phyloP scores from a whole-genome alignment of 53 echinoderm and acorn worm genomes.

The Apostichopus leukothele region DNA sequence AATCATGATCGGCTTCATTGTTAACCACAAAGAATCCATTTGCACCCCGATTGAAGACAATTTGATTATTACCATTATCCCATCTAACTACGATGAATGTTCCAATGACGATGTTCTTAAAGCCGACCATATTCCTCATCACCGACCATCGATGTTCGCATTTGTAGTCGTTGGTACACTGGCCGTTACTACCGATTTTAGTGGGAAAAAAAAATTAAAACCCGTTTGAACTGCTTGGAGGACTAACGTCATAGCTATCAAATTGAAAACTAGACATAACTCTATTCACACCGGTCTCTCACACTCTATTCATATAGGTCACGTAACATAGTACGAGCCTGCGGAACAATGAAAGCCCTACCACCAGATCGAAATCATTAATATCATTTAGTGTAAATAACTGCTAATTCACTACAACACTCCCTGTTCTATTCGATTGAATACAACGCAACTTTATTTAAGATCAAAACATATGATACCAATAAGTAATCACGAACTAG shows the following conservation, averaged over 20 bases:
- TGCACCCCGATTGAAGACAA: constrained; percentile 73
- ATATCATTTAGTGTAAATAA: too few species aligned
- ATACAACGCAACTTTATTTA: too few species aligned
- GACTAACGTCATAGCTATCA: constrained; percentile 48
- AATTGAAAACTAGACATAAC: constrained; percentile 89
- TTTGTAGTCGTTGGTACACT: constrained; percentile 62
- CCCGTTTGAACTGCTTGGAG: constrained; percentile 44
- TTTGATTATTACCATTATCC: constrained; percentile 77
- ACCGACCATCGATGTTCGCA: constrained; percentile 79
- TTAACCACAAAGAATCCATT: constrained; percentile 69
- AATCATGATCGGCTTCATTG: constrained; percentile 49
- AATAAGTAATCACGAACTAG: too few species aligned
- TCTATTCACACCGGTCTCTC: constrained; percentile 63
- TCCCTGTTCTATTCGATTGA: too few species aligned
- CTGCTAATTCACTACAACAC: too few species aligned
- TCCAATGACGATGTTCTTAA: constrained; percentile 52
- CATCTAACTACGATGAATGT: constrained; percentile 64
- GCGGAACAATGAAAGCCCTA: too few species aligned
- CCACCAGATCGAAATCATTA: too few species aligned
- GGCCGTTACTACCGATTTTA: constrained; percentile 50
- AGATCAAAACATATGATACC: too few species aligned
- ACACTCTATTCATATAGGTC: background rate
- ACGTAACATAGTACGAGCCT: too few species aligned
- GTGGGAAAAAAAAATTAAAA: constrained; percentile 43
- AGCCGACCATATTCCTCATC: constrained; percentile 76